Percentiles rank a stretch among this genome's conserved stretches.
These are phyloP conservation scores for Elaphurus davidianus DNA, from an alignment of 2,113 vertebrate genomes.

Conservation along the genomic window DNA sequence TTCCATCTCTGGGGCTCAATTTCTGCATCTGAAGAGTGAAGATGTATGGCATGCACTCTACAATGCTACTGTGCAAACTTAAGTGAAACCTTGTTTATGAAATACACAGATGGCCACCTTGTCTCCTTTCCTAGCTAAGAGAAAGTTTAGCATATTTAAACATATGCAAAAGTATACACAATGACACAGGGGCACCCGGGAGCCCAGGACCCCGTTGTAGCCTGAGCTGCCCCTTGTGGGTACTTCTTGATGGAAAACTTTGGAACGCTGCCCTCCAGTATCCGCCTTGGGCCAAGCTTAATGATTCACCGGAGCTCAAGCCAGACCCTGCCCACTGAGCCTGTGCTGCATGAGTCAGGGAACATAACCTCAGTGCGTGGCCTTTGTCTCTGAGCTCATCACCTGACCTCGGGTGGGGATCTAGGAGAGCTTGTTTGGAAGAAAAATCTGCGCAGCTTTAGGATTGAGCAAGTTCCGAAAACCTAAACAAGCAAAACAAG, in stretches of 20 bases:
- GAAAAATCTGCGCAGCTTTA: neutral
- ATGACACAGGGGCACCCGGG: rapidly evolving
- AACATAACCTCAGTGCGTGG: neutral
- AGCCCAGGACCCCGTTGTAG: neutral
- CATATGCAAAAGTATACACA: rapidly evolving
- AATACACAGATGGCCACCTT: neutral
- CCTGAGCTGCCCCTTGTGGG: neutral
- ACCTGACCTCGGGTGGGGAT: neutral
- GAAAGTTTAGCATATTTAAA: neutral
- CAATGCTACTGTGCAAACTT: neutral
- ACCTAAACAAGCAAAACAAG: rapidly evolving
- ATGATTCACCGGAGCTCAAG: neutral
- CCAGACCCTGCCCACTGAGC: neutral
- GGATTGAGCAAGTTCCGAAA: neutral
- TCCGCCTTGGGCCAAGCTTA: neutral
- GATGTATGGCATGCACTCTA: no score
- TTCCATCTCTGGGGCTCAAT: neutral
- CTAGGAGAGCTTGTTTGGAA: neutral
- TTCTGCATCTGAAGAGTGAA: neutral
- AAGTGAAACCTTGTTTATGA: neutral
- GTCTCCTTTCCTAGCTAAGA: neutral
- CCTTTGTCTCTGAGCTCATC: neutral
- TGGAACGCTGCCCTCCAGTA: neutral
- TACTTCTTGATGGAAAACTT: neutral
- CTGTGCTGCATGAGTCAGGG: neutral